Conservation (phyloP, 2,113 vertebrate genomes). For the Phodopus roborovskii region DNA sequence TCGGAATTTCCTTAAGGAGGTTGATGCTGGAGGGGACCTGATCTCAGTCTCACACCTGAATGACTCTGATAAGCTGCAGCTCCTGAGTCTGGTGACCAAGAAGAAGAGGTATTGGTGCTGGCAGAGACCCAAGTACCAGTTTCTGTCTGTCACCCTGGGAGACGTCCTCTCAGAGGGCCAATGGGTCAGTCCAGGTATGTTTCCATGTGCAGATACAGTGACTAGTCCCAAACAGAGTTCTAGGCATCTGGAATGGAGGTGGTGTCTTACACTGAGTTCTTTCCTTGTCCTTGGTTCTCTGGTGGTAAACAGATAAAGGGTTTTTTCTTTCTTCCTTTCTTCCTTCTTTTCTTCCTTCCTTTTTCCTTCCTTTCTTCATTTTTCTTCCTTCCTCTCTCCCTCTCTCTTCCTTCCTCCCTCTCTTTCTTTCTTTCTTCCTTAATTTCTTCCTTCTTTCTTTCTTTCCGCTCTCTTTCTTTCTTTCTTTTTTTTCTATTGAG, state of each 20-base stretch:
- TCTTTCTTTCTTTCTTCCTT: too few species aligned
- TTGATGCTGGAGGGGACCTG: constrained; percentile 90
- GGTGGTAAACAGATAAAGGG: background rate
- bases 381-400: too few species aligned
- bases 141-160: constrained; percentile 90
- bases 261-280: background rate
- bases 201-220: background rate
- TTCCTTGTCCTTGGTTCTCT: background rate
- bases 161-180: constrained; percentile 90
- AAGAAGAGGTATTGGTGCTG: constrained; percentile 92
- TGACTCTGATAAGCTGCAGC: constrained; percentile 88
- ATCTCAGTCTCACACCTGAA: constrained; percentile 92
- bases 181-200: constrained; percentile 90
- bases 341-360: too few species aligned
- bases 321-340: too few species aligned
- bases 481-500: too few species aligned
- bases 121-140: constrained; percentile 93
- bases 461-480: too few species aligned
- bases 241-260: background rate
- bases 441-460: too few species aligned
- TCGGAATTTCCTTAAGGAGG: constrained; percentile 92
- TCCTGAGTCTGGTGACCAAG: constrained; percentile 92
- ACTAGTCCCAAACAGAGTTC: background rate
- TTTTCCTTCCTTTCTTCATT: too few species aligned
- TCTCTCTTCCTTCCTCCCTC: too few species aligned